These are phyloP conservation scores for Etia nguti DNA, from an alignment of 2,113 vertebrate genomes.

Conservation along the genomic window DNA sequence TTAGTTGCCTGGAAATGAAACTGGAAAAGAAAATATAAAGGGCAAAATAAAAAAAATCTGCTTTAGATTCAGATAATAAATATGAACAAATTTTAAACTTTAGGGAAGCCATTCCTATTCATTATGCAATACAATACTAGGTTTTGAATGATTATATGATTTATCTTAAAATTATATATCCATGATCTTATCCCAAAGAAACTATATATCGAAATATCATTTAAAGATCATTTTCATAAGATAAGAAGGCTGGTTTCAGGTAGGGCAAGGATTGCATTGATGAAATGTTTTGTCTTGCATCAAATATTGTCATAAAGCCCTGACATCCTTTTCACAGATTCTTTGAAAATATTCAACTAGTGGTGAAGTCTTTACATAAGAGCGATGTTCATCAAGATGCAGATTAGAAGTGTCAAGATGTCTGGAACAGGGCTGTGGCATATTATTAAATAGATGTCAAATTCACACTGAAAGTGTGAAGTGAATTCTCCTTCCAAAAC, in stretches of 20 bases:
- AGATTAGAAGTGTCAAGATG: slow-evolving; percentile 30
- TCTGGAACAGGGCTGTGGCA: background rate
- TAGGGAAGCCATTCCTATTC: background rate
- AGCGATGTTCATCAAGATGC: slow-evolving; percentile 31
- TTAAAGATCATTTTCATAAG: background rate
- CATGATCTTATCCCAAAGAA: slow-evolving; percentile 15
- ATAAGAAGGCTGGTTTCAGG: background rate
- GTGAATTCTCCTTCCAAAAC: background rate
- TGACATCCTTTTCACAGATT: background rate
- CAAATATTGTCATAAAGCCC: background rate
- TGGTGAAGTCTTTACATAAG: slow-evolving; percentile 12
- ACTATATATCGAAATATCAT: background rate
- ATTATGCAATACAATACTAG: no score
- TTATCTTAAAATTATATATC: background rate
- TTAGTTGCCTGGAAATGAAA: background rate
- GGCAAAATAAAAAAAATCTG: background rate
- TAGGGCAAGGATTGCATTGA: background rate
- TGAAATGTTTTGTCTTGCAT: background rate
- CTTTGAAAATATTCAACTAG: background rate
- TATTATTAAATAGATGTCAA: slow-evolving; percentile 31
- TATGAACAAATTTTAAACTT: background rate
- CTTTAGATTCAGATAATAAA: background rate
- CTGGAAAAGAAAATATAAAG: background rate
- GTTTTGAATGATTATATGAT: background rate
- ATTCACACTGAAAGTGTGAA: slow-evolving; percentile 17